Conservation (phyloP, 2,797 vertebrate genomes). For the Ficedula albicollis region DNA sequence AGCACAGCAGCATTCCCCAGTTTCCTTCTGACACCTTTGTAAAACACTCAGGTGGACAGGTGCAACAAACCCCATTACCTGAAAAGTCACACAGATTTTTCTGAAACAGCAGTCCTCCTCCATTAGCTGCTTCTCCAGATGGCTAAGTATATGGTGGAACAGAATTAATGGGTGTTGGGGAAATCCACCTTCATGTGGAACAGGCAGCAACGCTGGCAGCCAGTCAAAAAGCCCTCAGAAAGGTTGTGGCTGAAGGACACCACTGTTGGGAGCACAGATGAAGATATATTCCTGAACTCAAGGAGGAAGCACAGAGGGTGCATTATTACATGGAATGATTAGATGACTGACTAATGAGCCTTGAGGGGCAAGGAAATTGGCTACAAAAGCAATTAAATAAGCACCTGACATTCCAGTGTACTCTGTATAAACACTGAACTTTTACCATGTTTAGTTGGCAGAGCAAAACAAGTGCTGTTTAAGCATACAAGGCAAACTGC, state of each 20-base stretch:
- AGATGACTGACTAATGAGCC: constrained; percentile 75
- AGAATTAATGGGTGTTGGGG: constrained; percentile 52
- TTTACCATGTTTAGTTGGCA: neutral
- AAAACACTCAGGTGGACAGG: neutral
- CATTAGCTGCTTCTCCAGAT: constrained; percentile 61
- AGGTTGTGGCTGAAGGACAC: constrained; percentile 60
- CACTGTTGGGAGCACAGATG: constrained; percentile 9
- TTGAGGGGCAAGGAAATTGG: constrained; percentile 71
- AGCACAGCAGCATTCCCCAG: neutral
- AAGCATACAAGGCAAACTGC: neutral
- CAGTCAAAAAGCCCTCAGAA: constrained; percentile 22
- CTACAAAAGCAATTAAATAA: constrained; percentile 69
- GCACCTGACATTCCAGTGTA: constrained; percentile 56
- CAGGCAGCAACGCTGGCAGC: constrained; percentile 6
- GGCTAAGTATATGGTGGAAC: constrained; percentile 61
- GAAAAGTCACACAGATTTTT: neutral
- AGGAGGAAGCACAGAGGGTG: constrained; percentile 54
- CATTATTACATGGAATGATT: constrained; percentile 62
- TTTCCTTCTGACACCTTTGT: neutral
- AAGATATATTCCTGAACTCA: constrained; percentile 50
- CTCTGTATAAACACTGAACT: constrained; percentile 21
- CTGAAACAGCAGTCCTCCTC: neutral
- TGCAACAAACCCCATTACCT: neutral
- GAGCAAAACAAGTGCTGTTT: neutral
- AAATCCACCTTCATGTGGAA: constrained; percentile 16